Evolutionary conservation across 2,888 invertebrate species (phyloP).

Genomic region (Thereva unica): DNA sequence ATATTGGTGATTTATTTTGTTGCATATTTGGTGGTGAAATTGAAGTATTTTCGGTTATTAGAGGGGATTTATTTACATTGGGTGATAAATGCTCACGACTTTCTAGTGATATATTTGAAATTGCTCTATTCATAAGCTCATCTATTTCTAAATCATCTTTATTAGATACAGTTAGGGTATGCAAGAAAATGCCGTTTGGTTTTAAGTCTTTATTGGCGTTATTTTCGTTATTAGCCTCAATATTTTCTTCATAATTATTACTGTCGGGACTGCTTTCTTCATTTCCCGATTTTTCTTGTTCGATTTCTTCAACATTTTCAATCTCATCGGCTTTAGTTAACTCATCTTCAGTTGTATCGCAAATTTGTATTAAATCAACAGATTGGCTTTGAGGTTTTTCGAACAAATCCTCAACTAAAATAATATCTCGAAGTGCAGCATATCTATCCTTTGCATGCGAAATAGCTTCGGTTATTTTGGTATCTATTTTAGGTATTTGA

Average conservation of each 20-base stretch:
- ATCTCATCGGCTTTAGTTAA: background rate
- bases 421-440: conserved; percentile 79
- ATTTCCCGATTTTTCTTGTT: conserved; percentile 24
- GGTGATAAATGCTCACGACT: conserved; percentile 57
- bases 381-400: conserved; percentile 57
- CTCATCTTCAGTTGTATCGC: background rate
- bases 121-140: conserved; percentile 58
- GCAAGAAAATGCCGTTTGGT: conserved; percentile 42
- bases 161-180: conserved; percentile 47
- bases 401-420: conserved; percentile 64
- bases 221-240: conserved; percentile 48
- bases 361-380: conserved; percentile 2
- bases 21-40: conserved; percentile 33
- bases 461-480: conserved; percentile 58
- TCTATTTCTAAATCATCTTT: conserved; percentile 58
- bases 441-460: conserved; percentile 71
- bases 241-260: conserved; percentile 54
- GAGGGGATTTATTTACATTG: conserved; percentile 44
- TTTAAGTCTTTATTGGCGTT: conserved; percentile 46
- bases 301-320: conserved; percentile 51
- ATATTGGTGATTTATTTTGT: conserved; percentile 21
- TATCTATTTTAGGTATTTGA: conserved; percentile 57
- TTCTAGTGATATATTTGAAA: conserved; percentile 57
- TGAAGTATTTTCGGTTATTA: conserved; percentile 34
- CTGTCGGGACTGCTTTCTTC: conserved; percentile 53